Evolutionary conservation across 2,888 invertebrate genomes (phyloP).

Genomic region (Amorpha juglandis): DNA sequence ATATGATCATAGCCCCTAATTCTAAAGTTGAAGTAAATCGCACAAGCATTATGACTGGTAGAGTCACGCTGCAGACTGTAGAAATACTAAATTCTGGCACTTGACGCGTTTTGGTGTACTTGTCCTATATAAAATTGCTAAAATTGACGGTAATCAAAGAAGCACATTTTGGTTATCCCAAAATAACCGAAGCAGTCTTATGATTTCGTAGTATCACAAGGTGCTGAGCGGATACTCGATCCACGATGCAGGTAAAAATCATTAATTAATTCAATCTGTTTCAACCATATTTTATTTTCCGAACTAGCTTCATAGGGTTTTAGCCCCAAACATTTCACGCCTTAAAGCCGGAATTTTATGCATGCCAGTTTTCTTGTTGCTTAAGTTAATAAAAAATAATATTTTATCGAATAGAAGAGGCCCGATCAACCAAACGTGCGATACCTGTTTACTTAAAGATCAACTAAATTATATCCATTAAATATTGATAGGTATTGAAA

Average conservation of each 20-base stretch:
- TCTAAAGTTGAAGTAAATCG: no score
- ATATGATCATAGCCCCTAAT: no score
- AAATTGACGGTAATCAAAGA: not conserved
- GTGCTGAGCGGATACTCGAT: not conserved
- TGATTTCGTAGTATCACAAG: not conserved
- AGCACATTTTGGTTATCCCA: not conserved
- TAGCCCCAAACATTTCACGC: not conserved
- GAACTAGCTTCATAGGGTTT: no score
- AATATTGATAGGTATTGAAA: constrained; percentile 25
- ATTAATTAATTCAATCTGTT: no score
- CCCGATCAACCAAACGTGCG: not conserved
- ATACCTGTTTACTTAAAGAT: constrained; percentile 21
- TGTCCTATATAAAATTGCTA: not conserved
- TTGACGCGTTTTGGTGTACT: not conserved
- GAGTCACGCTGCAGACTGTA: no score
- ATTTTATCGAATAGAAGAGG: not conserved
- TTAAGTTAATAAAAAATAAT: not conserved
- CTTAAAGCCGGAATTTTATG: not conserved
- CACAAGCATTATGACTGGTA: no score
- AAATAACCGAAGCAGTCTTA: not conserved
- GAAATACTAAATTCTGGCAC: not conserved
- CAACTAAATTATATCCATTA: constrained; percentile 13
- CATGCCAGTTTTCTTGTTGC: not conserved
- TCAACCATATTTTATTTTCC: no score
- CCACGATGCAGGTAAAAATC: no score